A percentile compares a stretch with the other conserved stretches of the same genome.
Conservation (phyloP, 2,113 vertebrate genomes). For the Calidris pygmaea region DNA sequence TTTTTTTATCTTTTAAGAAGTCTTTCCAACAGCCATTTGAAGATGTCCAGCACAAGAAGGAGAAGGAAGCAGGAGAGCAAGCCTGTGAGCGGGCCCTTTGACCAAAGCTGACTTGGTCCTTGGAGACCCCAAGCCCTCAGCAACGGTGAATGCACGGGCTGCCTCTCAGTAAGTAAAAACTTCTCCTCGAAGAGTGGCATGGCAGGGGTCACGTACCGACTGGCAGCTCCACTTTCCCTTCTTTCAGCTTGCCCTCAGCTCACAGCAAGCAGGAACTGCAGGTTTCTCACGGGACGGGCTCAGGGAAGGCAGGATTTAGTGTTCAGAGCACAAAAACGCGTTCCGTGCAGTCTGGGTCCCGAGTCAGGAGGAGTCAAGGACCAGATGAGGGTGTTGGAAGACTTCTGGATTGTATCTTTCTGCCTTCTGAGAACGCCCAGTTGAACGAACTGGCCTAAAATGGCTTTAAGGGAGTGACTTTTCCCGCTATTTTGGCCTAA, state of each 20-base stretch:
- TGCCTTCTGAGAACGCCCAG: not conserved
- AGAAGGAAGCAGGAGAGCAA: not conserved
- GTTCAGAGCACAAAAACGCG: not conserved
- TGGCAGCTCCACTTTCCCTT: not conserved
- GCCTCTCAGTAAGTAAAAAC: not conserved
- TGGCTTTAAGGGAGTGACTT: accelerated
- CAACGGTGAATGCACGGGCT: not conserved
- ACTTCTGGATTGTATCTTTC: not conserved
- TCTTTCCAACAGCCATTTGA: not conserved
- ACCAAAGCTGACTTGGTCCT: not conserved
- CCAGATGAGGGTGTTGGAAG: not conserved
- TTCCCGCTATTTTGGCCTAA: not conserved
- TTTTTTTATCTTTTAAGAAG: not conserved
- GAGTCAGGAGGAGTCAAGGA: not conserved
- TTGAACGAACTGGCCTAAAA: not conserved
- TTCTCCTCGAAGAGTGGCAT: no score
- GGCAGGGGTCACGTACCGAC: not conserved
- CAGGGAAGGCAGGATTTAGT: not conserved
- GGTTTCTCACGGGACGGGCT: not conserved
- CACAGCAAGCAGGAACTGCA: not conserved
- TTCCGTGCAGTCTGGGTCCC: not conserved
- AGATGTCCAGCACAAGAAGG: not conserved
- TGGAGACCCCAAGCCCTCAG: not conserved
- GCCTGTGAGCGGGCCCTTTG: not conserved
- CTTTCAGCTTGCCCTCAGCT: not conserved